A percentile compares a stretch with the other conserved stretches of the same genome.
phyloP scores from a whole-genome alignment of 2,113 vertebrate species.

The Balaeniceps rex region DNA sequence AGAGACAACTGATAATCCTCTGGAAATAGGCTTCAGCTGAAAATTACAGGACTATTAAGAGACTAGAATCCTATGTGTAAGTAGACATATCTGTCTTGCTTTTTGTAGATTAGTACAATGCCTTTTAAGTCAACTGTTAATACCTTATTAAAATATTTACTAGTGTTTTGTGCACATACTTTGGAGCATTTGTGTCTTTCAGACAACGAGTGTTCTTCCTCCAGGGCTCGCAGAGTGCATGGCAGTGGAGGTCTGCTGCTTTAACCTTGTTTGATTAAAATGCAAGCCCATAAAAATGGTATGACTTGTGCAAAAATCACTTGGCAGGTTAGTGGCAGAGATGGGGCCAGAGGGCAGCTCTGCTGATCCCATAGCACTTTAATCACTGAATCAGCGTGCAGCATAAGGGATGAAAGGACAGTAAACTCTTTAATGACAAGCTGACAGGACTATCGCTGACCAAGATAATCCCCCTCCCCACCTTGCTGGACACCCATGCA shows the following conservation, averaged over 20 bases:
- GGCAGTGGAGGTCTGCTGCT: neutral
- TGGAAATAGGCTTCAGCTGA: neutral
- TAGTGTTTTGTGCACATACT: neutral
- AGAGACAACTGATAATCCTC: neutral
- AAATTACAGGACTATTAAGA: neutral
- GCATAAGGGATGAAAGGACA: neutral
- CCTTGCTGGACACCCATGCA: accelerated
- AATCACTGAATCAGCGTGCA: neutral
- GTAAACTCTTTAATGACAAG: neutral
- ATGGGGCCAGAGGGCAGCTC: neutral
- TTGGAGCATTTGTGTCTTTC: neutral
- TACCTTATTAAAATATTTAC: neutral
- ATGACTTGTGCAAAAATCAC: neutral
- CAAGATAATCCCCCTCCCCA: neutral
- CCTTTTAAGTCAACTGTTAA: neutral
- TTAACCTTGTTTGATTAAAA: neutral
- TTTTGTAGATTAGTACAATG: neutral
- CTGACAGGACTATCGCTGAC: neutral
- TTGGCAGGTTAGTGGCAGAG: neutral
- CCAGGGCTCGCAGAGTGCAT: neutral
- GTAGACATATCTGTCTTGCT: neutral
- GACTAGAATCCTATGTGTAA: neutral
- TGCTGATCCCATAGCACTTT: neutral
- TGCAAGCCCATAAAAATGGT: neutral
- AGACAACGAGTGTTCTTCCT: neutral